Evolutionary conservation across 2,113 vertebrate species (phyloP), one percentile per base, ranked within the genome.

Genomic region (Rhynchomys soricoides): DNA sequence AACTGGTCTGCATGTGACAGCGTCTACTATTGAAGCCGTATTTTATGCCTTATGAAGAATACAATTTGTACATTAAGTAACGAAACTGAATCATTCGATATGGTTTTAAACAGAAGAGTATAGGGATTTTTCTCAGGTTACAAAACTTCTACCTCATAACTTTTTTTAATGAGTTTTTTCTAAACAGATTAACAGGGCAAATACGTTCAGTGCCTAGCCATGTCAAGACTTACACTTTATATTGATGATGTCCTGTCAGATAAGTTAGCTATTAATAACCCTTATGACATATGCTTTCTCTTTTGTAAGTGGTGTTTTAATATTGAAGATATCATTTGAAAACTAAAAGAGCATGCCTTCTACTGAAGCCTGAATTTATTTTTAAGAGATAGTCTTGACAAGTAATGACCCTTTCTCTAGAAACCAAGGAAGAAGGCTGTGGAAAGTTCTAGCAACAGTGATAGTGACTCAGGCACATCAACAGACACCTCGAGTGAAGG

Each of bases 401-500:
- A 95, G 74, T 95, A 86, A 48, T 40, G 95, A 97, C 34, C 71
- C 88, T 90, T 97, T 97, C 45, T 73, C 52, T 92, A 99, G 99
- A 99, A 99, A 96, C 98, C 98, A 96, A 99, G 98, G 92, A 99
- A 99, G 97, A 99, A 99, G 98, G 68, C 98, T 43, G 75, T 98
- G 96, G 99, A 99, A 97, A 99, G 99, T 97, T 99, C 99, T 62
- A 99, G 99, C 98, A 99, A 99, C 97, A 99, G 99, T 0, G 99
- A 99, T 97, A 99, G 99, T 97, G 99, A 99, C 94, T 99, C 99
- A 0, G 99, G 99, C 86, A 99, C 99, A 83, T 98, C 99, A 66
- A 99, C 99, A 40, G 99, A 99, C 96, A 99, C 99, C 95, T 99
- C 99, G 66, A 99, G 99, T 94, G 99, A 99, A 97, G 99, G 98